Evolutionary conservation across 2,113 vertebrate genomes (phyloP).

Genomic region (Climacteris rufus): DNA sequence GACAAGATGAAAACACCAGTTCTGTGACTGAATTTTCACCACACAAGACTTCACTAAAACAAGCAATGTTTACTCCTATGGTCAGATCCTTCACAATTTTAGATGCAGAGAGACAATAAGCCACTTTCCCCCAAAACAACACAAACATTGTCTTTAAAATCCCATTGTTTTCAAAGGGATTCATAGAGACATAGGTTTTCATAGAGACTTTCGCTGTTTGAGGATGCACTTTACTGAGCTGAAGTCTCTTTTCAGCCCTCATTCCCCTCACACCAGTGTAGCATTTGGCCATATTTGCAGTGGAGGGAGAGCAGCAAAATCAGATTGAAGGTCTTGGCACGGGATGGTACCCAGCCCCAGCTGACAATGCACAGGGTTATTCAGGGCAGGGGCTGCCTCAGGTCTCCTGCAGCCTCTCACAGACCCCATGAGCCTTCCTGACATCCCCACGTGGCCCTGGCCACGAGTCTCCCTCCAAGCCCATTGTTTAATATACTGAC

Average conservation of each 20-base stretch:
- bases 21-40: background rate
- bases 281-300: background rate
- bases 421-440: background rate
- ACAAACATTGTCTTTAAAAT: background rate
- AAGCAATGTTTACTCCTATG: background rate
- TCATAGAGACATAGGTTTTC: accelerated
- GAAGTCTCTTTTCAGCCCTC: background rate
- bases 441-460: background rate
- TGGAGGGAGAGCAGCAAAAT: background rate
- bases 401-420: background rate
- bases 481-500: background rate
- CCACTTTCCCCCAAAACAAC: background rate
- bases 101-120: background rate
- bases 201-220: background rate
- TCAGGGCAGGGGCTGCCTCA: background rate
- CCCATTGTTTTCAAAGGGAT: background rate
- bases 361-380: background rate
- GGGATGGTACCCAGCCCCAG: background rate
- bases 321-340: too few relatives aligned
- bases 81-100: background rate
- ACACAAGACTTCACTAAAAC: background rate
- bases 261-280: background rate
- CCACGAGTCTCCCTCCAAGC: accelerated
- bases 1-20: background rate
- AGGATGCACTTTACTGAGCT: background rate